Evolutionary conservation across 1,140 invertebrate species (phyloP), one percentile per base, ranked within the genome.

Genomic region (Drosophila sp.): DNA sequence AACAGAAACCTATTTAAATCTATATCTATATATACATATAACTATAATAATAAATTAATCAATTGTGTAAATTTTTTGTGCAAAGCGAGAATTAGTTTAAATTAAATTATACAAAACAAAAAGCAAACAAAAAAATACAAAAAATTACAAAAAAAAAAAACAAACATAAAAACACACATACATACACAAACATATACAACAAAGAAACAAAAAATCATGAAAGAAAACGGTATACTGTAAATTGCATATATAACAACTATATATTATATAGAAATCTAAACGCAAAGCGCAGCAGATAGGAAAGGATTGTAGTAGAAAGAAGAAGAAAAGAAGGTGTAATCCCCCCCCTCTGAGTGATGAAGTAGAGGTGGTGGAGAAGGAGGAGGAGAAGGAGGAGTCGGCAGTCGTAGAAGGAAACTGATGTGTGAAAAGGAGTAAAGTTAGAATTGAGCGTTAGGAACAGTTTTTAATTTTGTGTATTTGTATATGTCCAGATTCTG

Each of bases 21-120:
- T 77, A 78, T 67, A 69, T 65, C 66, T 66, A 50, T 50, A 25
- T 50, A 50, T 50, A 50, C 44, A 50, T 50, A 27, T 50, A 50
- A 50, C 25, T 50, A 40, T 61, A 76, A 78, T 79, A 87, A 77
- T 87, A 89, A 89, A 89, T 89, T 83, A 89, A 89, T 89, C 89
- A 87, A 89, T 76, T 89, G 83, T 87, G 77, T 89, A 87, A 89
- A 87, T 84, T 87, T 50, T 77, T 74, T 83, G 82, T 86, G 79
- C 83, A 81, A 85, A 80, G 82, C 76, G 80, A 84, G 73, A 70
- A 72, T 84, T 87, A 87, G 84, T 80, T 89, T 87, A 87, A 87
- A 89, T 87, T 87, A 87, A 76, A 76, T 75, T 75, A 80, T 80
- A 86, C 61, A 72, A 82, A 68, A 72, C 33, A 61, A 60, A 35